Percentiles rank a stretch among this genome's conserved stretches.
These are phyloP conservation scores for Oenanthe oenanthe DNA, from an alignment of 2,113 vertebrate genomes.

Conservation along the genomic window DNA sequence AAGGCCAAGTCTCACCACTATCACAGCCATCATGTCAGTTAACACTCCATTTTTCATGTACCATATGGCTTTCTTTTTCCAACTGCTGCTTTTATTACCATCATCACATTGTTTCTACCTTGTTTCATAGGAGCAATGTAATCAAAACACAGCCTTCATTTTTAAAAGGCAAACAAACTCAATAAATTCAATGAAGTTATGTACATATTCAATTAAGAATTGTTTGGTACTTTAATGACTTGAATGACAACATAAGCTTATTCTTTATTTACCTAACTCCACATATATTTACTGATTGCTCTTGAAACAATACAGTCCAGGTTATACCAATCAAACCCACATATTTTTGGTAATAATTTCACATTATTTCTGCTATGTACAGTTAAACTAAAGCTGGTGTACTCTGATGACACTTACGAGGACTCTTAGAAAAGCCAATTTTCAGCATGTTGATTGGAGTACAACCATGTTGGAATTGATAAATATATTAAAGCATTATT, in stretches of 20 bases:
- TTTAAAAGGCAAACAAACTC: neutral
- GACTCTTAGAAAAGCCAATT: neutral
- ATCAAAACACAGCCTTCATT: neutral
- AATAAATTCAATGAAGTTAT: neutral
- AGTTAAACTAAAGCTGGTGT: neutral
- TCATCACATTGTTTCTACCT: neutral
- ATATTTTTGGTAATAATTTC: neutral
- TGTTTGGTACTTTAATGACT: neutral
- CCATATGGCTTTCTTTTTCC: neutral
- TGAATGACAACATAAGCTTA: neutral
- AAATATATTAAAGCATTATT: neutral
- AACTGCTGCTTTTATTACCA: neutral
- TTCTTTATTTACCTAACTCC: neutral
- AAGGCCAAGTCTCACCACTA: neutral
- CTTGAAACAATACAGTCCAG: neutral
- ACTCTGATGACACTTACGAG: neutral
- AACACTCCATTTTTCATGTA: neutral
- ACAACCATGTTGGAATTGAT: neutral
- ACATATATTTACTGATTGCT: neutral
- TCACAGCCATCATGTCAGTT: neutral
- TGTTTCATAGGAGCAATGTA: neutral
- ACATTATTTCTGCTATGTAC: neutral
- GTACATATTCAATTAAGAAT: neutral
- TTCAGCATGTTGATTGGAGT: neutral
- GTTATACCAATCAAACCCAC: neutral